phyloP scores from a whole-genome alignment of 2,113 vertebrate genomes.

The Erythrolamprus reginae region DNA sequence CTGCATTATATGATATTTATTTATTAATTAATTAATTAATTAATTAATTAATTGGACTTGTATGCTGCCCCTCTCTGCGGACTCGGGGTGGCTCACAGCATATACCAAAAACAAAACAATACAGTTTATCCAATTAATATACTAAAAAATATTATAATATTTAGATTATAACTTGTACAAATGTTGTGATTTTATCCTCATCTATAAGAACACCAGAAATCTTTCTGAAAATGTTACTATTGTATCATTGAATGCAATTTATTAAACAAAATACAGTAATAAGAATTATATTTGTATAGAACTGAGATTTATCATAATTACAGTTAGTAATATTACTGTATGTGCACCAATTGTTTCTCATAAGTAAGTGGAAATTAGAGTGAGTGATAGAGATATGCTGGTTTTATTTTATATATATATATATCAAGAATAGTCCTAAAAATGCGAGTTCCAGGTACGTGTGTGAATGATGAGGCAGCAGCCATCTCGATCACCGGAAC shows the following conservation, averaged over 20 bases:
- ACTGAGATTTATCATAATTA: background rate
- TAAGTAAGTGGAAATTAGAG: background rate
- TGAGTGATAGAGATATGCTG: background rate
- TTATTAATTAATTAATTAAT: too few relatives aligned
- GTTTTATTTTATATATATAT: too few relatives aligned
- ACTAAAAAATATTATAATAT: background rate
- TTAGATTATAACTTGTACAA: background rate
- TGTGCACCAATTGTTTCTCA: background rate
- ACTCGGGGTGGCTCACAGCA: too few relatives aligned
- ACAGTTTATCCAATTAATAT: too few relatives aligned
- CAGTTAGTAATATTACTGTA: background rate
- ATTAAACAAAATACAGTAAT: background rate
- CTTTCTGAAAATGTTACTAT: background rate
- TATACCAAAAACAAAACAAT: too few relatives aligned
- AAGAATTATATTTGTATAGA: background rate
- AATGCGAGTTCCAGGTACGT: too few relatives aligned
- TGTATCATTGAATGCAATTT: background rate
- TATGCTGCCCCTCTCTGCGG: too few relatives aligned
- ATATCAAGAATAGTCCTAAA: too few relatives aligned
- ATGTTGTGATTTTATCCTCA: background rate
- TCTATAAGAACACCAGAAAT: background rate
- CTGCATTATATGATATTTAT: too few relatives aligned
- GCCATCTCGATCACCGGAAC: too few relatives aligned
- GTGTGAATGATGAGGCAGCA: too few relatives aligned
- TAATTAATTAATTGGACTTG: too few relatives aligned